A percentile compares a stretch with the other conserved stretches of the same genome.
Conservation (phyloP, 1,140 invertebrate species). For the Drosophila serrata region DNA sequence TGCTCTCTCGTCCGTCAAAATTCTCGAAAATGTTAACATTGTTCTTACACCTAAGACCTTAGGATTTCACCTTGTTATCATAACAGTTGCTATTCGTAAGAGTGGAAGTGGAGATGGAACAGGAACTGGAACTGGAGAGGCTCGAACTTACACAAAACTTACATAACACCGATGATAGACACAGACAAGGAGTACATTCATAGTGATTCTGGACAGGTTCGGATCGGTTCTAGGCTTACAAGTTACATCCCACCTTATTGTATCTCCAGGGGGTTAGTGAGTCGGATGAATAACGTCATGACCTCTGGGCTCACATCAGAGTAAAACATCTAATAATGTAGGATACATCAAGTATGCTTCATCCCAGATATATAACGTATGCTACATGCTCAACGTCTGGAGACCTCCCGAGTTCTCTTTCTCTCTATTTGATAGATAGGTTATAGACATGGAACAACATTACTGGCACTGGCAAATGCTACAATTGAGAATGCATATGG, state of each 20-base stretch:
- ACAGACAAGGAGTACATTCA: constrained; percentile 26
- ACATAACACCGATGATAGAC: constrained; percentile 46
- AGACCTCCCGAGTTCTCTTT: not conserved
- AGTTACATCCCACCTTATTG: not conserved
- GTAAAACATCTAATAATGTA: not conserved
- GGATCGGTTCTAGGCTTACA: not conserved
- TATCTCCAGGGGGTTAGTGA: not conserved
- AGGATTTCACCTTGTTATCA: constrained; percentile 74
- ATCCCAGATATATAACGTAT: constrained; percentile 7
- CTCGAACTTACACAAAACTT: constrained; percentile 16
- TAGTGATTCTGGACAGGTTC: constrained; percentile 19
- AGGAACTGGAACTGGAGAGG: not conserved
- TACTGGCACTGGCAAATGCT: constrained; percentile 68
- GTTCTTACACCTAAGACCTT: constrained; percentile 71
- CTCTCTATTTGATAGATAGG: constrained; percentile 37
- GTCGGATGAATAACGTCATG: not conserved
- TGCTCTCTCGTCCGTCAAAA: constrained; percentile 30
- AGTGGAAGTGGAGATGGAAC: not conserved
- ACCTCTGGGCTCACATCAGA: not conserved
- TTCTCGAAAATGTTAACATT: constrained; percentile 79
- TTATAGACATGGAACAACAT: constrained; percentile 69
- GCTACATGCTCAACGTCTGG: constrained; percentile 6
- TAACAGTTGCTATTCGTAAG: constrained; percentile 24
- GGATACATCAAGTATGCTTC: not conserved
- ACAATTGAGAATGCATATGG: constrained; percentile 30